These are phyloP conservation scores for Heteronetta atricapilla DNA, from an alignment of 2,113 vertebrate genomes.

Conservation along the genomic window DNA sequence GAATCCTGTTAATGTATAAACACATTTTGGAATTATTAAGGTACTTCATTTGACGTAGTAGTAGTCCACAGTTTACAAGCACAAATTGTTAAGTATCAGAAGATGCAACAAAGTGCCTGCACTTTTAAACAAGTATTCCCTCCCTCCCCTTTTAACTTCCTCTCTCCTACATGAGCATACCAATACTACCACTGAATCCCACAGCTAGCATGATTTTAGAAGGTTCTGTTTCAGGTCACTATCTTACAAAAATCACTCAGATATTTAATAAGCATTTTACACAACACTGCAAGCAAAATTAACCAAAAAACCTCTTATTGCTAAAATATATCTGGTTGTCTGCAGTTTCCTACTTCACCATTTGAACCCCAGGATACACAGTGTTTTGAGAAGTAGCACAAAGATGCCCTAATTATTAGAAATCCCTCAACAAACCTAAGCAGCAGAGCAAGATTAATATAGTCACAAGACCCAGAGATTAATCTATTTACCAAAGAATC, in stretches of 20 bases:
- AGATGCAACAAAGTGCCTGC: background rate
- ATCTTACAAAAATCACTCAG: background rate
- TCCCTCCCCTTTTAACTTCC: background rate
- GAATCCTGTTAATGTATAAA: rapidly evolving
- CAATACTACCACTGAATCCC: background rate
- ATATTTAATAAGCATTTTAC: constrained; percentile 33
- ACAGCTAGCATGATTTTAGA: background rate
- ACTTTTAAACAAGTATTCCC: background rate
- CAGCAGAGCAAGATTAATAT: constrained; percentile 59
- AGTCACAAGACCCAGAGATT: constrained; percentile 65
- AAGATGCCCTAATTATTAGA: constrained; percentile 66
- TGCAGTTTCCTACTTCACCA: background rate
- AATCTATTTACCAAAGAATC: constrained; percentile 62
- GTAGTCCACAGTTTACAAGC: background rate
- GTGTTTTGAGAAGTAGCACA: constrained; percentile 48
- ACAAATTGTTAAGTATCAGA: background rate
- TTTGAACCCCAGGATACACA: background rate
- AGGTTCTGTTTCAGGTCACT: background rate
- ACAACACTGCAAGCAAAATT: constrained; percentile 12
- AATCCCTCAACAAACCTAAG: constrained; percentile 60
- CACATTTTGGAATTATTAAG: background rate
- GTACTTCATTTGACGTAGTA: background rate
- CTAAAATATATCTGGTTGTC: background rate
- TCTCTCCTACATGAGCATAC: background rate
- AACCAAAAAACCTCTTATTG: background rate